Evolutionary conservation across 1,140 invertebrate genomes (phyloP).

Genomic region (Cydia strobilella): DNA sequence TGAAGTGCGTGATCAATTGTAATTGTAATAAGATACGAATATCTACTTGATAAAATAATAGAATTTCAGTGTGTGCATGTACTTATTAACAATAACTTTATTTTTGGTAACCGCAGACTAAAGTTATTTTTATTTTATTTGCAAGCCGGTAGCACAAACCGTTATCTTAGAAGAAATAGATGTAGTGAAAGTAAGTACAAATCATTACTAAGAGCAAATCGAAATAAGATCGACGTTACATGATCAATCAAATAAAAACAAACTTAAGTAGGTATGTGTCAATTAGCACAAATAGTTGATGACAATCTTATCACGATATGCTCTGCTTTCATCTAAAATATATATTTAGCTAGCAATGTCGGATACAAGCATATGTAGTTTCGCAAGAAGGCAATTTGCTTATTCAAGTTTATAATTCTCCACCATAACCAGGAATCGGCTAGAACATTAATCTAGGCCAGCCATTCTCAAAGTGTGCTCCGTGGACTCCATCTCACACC

Average conservation of each 20-base stretch:
- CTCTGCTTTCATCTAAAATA: not conserved
- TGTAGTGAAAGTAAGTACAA: conserved; percentile 28
- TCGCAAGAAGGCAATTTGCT: not conserved
- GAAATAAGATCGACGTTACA: not conserved
- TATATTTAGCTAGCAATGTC: not conserved
- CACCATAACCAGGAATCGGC: no score
- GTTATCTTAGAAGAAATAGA: conserved; percentile 32
- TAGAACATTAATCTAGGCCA: no score
- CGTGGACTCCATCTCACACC: no score
- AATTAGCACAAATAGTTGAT: not conserved
- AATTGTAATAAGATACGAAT: not conserved
- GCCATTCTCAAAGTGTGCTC: no score
- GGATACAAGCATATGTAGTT: not conserved
- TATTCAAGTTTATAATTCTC: no score
- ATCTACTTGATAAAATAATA: not conserved
- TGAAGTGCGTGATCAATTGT: not conserved
- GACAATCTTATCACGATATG: not conserved
- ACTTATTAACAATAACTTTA: conserved; percentile 30
- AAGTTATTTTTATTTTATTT: conserved; percentile 26
- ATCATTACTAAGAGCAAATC: conserved; percentile 10
- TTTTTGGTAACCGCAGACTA: conserved; percentile 19
- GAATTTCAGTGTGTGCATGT: conserved; percentile 19
- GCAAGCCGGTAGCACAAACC: conserved; percentile 32
- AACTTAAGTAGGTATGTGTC: not conserved
- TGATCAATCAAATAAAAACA: not conserved